Percentiles rank a stretch among this genome's conserved stretches.
Evolutionary conservation across 2,797 vertebrate genomes (phyloP).

Genomic region (Pipistrellus nathusii): DNA sequence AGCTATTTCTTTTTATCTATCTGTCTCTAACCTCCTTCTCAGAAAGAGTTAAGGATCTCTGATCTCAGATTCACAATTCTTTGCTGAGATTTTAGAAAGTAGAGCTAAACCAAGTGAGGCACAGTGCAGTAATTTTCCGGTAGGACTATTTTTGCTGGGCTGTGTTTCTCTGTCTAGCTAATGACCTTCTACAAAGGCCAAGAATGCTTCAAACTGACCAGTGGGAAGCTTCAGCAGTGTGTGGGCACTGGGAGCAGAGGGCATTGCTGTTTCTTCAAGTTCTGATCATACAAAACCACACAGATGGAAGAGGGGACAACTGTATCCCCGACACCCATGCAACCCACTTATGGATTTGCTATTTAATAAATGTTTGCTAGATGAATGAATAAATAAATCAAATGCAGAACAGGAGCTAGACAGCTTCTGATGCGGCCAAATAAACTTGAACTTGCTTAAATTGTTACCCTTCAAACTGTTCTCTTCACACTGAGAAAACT

Average conservation of each 20-base stretch:
- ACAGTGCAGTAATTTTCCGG: neutral
- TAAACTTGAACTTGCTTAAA: neutral
- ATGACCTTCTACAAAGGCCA: neutral
- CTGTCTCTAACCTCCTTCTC: neutral
- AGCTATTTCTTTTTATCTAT: neutral
- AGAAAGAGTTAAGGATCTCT: neutral
- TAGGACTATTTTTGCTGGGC: neutral
- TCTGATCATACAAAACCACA: neutral
- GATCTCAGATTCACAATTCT: constrained; percentile 5
- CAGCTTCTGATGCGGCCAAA: neutral
- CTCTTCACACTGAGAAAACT: neutral
- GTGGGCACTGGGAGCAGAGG: neutral
- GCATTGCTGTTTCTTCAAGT: neutral
- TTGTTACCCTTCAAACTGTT: neutral
- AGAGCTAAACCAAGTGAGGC: neutral
- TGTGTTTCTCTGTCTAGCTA: neutral
- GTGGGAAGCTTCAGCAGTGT: neutral
- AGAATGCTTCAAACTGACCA: neutral
- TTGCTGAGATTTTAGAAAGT: constrained; percentile 32
- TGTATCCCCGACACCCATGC: neutral
- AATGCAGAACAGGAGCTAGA: neutral
- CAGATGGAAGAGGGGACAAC: neutral
- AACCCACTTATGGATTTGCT: neutral
- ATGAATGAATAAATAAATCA: neutral
- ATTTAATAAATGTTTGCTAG: neutral